phyloP scores from a whole-genome alignment of 2,113 vertebrate genomes.

The Calyptomena viridis region DNA sequence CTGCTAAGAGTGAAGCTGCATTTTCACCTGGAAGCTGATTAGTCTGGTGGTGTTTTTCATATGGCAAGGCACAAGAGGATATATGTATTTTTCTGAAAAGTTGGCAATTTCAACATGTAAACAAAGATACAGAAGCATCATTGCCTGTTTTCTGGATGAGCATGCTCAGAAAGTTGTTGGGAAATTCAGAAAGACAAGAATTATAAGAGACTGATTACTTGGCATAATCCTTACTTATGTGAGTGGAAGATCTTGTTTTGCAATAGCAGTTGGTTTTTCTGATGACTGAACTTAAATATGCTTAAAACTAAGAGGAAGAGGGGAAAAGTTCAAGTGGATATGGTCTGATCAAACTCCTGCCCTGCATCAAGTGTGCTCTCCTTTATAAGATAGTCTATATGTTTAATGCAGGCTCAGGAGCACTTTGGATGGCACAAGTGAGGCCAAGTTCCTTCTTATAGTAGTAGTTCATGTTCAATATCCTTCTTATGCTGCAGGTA shows the following conservation, averaged over 20 bases:
- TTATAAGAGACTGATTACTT: background rate
- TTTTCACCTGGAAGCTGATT: background rate
- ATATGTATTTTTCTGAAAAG: background rate
- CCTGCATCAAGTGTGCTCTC: accelerated
- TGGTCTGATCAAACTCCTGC: background rate
- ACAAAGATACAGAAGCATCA: background rate
- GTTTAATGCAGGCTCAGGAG: background rate
- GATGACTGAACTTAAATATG: background rate
- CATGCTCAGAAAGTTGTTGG: background rate
- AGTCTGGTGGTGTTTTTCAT: background rate
- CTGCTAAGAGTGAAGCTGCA: background rate
- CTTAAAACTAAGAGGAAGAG: background rate
- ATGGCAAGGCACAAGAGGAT: background rate
- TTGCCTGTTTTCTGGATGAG: accelerated
- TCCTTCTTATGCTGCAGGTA: background rate
- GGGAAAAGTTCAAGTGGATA: background rate
- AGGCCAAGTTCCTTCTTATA: background rate
- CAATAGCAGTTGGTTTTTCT: background rate
- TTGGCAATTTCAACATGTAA: background rate
- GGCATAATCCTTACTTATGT: background rate
- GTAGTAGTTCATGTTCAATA: background rate
- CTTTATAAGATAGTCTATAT: background rate
- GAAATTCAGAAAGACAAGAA: background rate
- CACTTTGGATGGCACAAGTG: background rate
- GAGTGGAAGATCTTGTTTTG: background rate